These are phyloP conservation scores for Sminthurinus signatus DNA, from an alignment of 1,140 invertebrate species.

Conservation along the genomic window DNA sequence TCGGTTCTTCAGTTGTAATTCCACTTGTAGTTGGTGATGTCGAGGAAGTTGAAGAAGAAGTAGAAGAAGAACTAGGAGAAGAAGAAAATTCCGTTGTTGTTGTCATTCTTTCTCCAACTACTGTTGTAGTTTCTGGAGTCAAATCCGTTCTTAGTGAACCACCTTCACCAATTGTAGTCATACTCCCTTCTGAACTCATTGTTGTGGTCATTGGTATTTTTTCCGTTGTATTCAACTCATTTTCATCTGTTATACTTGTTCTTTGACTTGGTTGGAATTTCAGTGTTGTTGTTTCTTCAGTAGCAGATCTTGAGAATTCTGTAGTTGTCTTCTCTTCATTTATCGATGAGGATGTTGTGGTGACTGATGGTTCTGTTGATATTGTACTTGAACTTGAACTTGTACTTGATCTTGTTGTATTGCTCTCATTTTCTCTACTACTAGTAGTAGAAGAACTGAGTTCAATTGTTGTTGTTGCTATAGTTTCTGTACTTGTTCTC, in stretches of 20 bases:
- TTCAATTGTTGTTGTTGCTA: not conserved
- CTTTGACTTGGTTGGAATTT: not conserved
- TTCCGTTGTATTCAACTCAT: not conserved
- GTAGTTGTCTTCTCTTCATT: not conserved
- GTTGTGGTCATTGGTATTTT: not conserved
- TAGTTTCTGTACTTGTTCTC: too few relatives aligned
- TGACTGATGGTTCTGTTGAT: not conserved
- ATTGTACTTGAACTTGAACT: not conserved
- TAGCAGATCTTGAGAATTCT: not conserved
- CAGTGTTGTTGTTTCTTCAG: not conserved
- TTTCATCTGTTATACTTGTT: not conserved
- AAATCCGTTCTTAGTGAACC: not conserved
- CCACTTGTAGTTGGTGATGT: constrained; percentile 1
- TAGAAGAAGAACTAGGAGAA: not conserved
- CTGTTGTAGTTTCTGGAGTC: not conserved
- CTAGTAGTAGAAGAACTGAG: not conserved
- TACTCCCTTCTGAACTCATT: not conserved
- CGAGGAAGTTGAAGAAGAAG: constrained; percentile 16
- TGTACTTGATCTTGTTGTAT: not conserved
- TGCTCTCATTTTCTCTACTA: not conserved
- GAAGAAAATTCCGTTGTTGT: not conserved
- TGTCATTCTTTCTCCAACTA: not conserved
- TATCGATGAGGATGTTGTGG: not conserved
- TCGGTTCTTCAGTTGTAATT: not conserved
- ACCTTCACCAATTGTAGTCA: not conserved